Conservation (phyloP, 2,888 invertebrate genomes). For the Fragum fragum region DNA sequence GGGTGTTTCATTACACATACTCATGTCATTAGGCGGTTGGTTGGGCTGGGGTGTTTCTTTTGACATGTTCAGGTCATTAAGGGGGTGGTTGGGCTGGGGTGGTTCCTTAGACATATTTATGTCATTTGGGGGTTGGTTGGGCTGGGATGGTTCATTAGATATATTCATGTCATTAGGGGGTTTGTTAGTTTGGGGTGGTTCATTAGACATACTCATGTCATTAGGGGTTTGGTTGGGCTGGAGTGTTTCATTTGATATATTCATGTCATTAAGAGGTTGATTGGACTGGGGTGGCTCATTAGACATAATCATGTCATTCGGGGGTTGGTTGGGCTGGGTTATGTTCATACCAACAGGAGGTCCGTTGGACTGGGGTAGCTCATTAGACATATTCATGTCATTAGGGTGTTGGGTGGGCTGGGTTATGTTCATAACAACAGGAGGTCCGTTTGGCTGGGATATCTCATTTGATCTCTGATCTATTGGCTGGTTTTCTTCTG, state of each 20-base stretch:
- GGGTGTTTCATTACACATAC: no score
- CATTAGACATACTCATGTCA: no score
- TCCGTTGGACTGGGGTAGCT: no score
- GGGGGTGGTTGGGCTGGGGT: no score
- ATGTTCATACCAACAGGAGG: not conserved
- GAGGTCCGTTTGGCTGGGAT: not conserved
- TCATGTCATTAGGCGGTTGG: no score
- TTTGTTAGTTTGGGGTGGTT: constrained; percentile 18
- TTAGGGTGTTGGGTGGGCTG: not conserved
- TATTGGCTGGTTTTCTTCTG: not conserved
- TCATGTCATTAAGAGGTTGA: not conserved
- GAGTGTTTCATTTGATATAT: constrained; percentile 17
- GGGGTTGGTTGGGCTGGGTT: not conserved
- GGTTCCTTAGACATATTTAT: no score
- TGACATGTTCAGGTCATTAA: not conserved
- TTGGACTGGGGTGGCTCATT: not conserved
- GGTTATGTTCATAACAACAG: not conserved
- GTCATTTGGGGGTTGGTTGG: no score
- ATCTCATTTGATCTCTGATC: no score
- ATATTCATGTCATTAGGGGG: not conserved
- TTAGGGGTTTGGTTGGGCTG: no score
- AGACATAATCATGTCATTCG: not conserved
- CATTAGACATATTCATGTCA: no score
- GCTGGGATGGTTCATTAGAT: not conserved
- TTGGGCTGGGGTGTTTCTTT: no score